Conservation (phyloP, 1,140 invertebrate genomes). For the Chrysopa pallens region DNA sequence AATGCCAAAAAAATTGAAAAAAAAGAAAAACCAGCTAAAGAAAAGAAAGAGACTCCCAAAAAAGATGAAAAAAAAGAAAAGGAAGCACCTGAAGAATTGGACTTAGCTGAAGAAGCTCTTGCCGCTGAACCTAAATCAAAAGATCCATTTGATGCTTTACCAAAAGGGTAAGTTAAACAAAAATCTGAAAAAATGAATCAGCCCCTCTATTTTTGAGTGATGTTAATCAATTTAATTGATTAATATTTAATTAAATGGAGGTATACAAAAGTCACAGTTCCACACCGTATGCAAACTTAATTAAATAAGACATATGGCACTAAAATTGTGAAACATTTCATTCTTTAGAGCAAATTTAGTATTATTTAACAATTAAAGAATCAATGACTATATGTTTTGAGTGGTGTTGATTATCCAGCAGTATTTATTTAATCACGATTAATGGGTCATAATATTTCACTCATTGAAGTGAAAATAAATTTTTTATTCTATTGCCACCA, state of each 20-base stretch:
- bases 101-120: constrained; percentile 47
- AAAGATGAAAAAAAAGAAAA: constrained; percentile 20
- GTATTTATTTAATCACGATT: no score
- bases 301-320: no score
- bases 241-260: neutral
- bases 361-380: no score
- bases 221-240: neutral
- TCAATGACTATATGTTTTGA: no score
- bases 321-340: no score
- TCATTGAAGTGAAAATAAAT: no score
- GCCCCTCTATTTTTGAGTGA: neutral
- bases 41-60: constrained; percentile 28
- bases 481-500: no score
- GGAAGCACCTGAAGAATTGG: constrained; percentile 38
- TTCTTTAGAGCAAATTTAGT: no score
- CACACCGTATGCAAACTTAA: no score
- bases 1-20: constrained; percentile 38
- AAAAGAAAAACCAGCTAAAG: constrained; percentile 37
- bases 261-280: no score
- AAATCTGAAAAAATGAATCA: neutral
- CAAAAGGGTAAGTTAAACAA: constrained; percentile 48
- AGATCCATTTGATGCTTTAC: constrained; percentile 82
- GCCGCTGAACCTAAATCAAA: constrained; percentile 66
- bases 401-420: no score
- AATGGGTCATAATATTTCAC: no score